Base-by-base conservation (phyloP, 1,140 invertebrate species). In the Drosophila cardini region DNA sequence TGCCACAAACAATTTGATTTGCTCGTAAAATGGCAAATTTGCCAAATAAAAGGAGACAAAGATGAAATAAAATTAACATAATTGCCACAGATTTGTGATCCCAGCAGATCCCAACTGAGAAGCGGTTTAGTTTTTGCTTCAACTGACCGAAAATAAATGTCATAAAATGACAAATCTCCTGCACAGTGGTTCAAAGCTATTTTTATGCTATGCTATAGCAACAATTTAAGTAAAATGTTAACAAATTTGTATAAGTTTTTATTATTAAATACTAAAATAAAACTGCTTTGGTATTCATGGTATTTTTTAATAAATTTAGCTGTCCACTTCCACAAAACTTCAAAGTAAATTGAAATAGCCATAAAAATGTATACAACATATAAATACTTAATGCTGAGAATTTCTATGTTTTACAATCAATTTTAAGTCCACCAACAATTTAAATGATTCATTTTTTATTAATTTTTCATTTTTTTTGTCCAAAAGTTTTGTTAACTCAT, bases 1-100 rank as follows among this genome's bases (percentile, higher is more conserved):
- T 83, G 83, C 79, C 78, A 69, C 79, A 81, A 78, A 78, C 83
- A 87, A 87, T 86, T 87, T 87, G 70, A 87, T 87, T 83, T 76
- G 83, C 61, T 61, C 83, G 73, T 87, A 74, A 73, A 86, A 73
- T 48, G 60, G 45, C 52, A 43, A 71, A 65, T 45, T 61, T 50
- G 38, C 10, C 64, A 65, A 57, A 52, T 58, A 61, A 73, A 67
- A 71, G 55, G 46, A 56, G 56, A 72, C 76, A 78, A 71, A 62
- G 76, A 64, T 72, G 68, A 72, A 86, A 86, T 89, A 69, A 83
- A 87, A 86, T 86, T 89, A 80, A 89, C 83, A 86, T 86, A 87
- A 86, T 86, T 86, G 83, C 43, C 76, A 58, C 61, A 77, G 80
- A 87, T 87, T 86, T 83, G 76, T 77, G 76, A 83, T 72, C 55